phyloP scores from a whole-genome alignment of 2,888 invertebrate species.

The Pterostichus niger region DNA sequence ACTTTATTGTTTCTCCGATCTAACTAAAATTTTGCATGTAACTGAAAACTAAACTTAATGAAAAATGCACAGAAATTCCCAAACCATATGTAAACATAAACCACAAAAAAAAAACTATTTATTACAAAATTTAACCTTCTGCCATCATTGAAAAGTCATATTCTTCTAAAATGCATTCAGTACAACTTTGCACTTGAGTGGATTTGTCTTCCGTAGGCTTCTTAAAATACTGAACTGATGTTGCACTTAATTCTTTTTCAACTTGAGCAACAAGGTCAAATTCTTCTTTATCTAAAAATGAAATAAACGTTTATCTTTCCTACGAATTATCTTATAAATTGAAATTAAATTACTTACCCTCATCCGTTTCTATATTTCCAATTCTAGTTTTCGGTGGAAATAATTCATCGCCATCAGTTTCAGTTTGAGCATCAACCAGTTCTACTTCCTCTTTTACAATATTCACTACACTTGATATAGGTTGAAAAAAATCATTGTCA shows the following conservation, averaged over 20 bases:
- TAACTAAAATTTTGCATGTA: too few relatives aligned
- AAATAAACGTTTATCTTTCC: neutral
- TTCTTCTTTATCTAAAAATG: slow-evolving; percentile 50
- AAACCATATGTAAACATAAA: too few relatives aligned
- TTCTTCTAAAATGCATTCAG: neutral
- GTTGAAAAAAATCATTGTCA: slow-evolving; percentile 1
- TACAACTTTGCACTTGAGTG: slow-evolving; percentile 51
- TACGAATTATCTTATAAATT: too few relatives aligned
- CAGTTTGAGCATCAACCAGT: slow-evolving; percentile 47
- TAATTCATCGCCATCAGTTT: slow-evolving; percentile 47
- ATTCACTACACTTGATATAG: slow-evolving; percentile 17
- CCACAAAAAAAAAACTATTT: too few relatives aligned
- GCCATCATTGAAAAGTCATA: too few relatives aligned
- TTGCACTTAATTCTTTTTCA: slow-evolving; percentile 67
- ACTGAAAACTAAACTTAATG: too few relatives aligned
- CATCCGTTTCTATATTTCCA: slow-evolving; percentile 76
- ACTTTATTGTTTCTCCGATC: too few relatives aligned
- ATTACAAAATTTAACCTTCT: too few relatives aligned
- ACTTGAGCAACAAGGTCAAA: slow-evolving; percentile 67
- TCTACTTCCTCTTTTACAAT: slow-evolving; percentile 17
- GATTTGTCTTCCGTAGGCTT: slow-evolving; percentile 51
- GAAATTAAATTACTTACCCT: slow-evolving; percentile 68
- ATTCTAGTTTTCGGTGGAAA: slow-evolving; percentile 77
- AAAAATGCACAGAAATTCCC: too few relatives aligned
- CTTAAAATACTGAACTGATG: slow-evolving; percentile 66